A percentile compares a stretch with the other conserved stretches of the same genome.
These are phyloP conservation scores for Drosophila pseudoananassae DNA, from an alignment of 1,140 invertebrate species.

Conservation along the genomic window DNA sequence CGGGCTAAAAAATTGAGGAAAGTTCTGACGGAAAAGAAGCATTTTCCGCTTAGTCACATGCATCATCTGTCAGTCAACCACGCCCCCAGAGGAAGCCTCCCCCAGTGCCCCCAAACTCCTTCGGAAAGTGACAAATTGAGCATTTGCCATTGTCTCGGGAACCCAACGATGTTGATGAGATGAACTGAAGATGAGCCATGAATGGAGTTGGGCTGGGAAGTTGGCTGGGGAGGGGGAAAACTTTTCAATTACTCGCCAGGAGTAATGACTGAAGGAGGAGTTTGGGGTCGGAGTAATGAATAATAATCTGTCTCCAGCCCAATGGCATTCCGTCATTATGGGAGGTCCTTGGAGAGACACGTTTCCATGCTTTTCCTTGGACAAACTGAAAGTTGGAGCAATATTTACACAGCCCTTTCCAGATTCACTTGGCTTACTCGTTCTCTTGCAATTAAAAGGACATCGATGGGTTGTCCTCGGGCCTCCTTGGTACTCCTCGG, in stretches of 20 bases:
- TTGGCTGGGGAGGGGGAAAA: slow-evolving; percentile 25
- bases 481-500: slow-evolving; percentile 17
- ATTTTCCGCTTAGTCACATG: slow-evolving; percentile 72
- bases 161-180: slow-evolving; percentile 31
- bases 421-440: slow-evolving; percentile 16
- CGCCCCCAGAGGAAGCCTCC: slow-evolving; percentile 8
- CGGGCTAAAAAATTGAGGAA: background rate
- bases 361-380: slow-evolving; percentile 32
- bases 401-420: slow-evolving; percentile 27
- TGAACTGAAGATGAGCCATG: slow-evolving; percentile 35
- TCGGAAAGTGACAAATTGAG: slow-evolving; percentile 68
- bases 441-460: slow-evolving; percentile 44
- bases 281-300: slow-evolving; percentile 34
- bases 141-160: slow-evolving; percentile 52
- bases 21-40: slow-evolving; percentile 4
- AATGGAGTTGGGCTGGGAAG: slow-evolving; percentile 3
- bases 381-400: slow-evolving; percentile 30
- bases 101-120: background rate
- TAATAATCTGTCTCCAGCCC: slow-evolving; percentile 28
- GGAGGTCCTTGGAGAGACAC: slow-evolving; percentile 28
- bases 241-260: slow-evolving; percentile 71
- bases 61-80: slow-evolving; percentile 61
- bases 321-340: slow-evolving; percentile 31
- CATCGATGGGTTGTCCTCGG: slow-evolving; percentile 37
- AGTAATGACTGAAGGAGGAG: slow-evolving; percentile 18